Conservation (phyloP, 2,113 vertebrate species). For the Alces alces region DNA sequence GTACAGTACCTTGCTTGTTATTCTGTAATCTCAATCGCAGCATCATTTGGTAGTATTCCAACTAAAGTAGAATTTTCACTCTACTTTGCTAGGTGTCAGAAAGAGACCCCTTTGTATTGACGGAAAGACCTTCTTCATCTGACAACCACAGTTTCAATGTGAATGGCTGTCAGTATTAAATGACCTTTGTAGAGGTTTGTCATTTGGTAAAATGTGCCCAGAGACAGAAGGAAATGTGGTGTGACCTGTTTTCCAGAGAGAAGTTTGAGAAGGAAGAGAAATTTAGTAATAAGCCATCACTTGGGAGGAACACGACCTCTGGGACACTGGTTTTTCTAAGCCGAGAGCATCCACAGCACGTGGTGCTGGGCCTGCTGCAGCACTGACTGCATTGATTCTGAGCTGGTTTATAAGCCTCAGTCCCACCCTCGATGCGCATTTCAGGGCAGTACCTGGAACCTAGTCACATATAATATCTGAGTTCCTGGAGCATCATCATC, state of each 20-base stretch:
- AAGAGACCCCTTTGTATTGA: not conserved
- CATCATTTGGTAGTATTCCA: not conserved
- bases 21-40: not conserved
- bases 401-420: not conserved
- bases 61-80: not conserved
- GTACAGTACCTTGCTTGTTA: not conserved
- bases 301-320: not conserved
- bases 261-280: constrained; percentile 2
- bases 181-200: constrained; percentile 7
- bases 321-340: not conserved
- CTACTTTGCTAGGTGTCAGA: not conserved
- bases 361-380: not conserved
- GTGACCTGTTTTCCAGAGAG: not conserved
- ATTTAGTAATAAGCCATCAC: not conserved
- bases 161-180: constrained; percentile 17
- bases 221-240: not conserved
- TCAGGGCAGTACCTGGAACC: not conserved
- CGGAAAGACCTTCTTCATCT: not conserved
- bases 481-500: not conserved
- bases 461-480: not conserved
- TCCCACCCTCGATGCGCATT: not conserved
- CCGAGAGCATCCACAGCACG: not conserved
- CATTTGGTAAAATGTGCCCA: not conserved
- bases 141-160: not conserved
- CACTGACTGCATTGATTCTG: not conserved